Evolutionary conservation across 1,140 invertebrate species (phyloP).

Genomic region (Tetramorium parvispinum): DNA sequence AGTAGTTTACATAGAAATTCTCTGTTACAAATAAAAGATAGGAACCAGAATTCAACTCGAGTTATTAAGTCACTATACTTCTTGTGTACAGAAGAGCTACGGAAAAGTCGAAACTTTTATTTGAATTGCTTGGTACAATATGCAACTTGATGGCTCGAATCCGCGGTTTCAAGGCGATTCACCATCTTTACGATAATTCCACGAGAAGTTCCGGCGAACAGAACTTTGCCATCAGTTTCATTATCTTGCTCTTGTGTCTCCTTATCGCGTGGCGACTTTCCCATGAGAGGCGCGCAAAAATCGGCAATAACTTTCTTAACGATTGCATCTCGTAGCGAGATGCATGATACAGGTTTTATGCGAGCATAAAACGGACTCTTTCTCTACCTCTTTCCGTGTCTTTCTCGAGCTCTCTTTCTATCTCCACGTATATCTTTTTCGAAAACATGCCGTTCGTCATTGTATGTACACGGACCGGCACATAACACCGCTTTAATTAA

Average conservation of each 20-base stretch:
- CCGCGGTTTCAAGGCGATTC: not conserved
- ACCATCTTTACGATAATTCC: slow-evolving; percentile 44
- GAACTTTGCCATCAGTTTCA: slow-evolving; percentile 47
- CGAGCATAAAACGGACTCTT: not conserved
- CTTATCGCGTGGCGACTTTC: not conserved
- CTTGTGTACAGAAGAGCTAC: not conserved
- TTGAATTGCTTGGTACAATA: slow-evolving; percentile 36
- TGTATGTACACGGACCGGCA: not conserved
- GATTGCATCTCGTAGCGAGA: not conserved
- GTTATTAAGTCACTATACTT: slow-evolving; percentile 27
- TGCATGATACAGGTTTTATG: not conserved
- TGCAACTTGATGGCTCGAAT: slow-evolving; percentile 24
- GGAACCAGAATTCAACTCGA: not conserved
- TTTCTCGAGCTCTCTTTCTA: not conserved
- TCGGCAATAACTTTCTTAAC: slow-evolving; percentile 38
- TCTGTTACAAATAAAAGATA: not conserved
- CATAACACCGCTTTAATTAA: slow-evolving; percentile 49
- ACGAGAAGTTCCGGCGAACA: slow-evolving; percentile 24
- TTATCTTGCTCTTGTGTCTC: slow-evolving; percentile 15
- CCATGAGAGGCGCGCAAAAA: not conserved
- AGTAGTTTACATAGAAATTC: slow-evolving; percentile 28
- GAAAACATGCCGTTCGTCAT: slow-evolving; percentile 24
- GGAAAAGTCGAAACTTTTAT: slow-evolving; percentile 33
- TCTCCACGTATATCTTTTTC: slow-evolving; percentile 11
- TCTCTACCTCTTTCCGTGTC: not conserved